Evolutionary conservation across 2,797 vertebrate genomes (phyloP), one percentile per base, ranked within the genome.

Genomic region (Novumbra hubbsi): DNA sequence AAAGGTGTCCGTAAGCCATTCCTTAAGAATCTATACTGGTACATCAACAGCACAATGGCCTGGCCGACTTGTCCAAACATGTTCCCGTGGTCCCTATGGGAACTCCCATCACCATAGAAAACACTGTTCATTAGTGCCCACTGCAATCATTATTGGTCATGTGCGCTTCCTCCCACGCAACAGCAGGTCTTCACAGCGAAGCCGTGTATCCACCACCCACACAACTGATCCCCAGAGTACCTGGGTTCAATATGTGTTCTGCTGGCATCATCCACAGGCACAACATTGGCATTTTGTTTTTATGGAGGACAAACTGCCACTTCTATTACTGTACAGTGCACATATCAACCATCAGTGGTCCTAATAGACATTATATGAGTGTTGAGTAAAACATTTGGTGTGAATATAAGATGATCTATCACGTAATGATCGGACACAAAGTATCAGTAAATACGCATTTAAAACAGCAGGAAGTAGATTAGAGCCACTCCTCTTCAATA

Each of bases 1-100:
- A 8, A 1, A 1, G 9, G 41, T 45, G 41, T 45, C 41, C 4
- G 41, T 75, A 60, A 28, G 84, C 86, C 83, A 78, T 79, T 12
- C 17, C 30, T 4, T 30, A 32, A 17, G 28, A 30, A 28, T 28
- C 27, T 30, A 12, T 64, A 32, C 5, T 17, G 15, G 24, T 30
- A 21, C 19, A 21, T 71, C 5, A 24, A n/a, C 21, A 1, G 48
- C 66, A 66, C 50, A 55, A n/a, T 64, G 70, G 14, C 12, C 48
- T 21, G 19, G 70, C 41, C 50, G 45, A n/a, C 52, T 45, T 60
- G 16, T 65, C 32, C 32, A 64, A 78, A 41, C 60, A 30, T 27
- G 14, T 24, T 68, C 38, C 48, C 21, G 34, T 67, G 28, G 21
- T 38, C 11, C 21, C 57, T 49, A 48, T 1, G 28, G 71, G 48